A percentile compares a stretch with the other conserved stretches of the same genome.
phyloP scores from a whole-genome alignment of 2,113 vertebrate species.

The Dendrocopos noguchii region DNA sequence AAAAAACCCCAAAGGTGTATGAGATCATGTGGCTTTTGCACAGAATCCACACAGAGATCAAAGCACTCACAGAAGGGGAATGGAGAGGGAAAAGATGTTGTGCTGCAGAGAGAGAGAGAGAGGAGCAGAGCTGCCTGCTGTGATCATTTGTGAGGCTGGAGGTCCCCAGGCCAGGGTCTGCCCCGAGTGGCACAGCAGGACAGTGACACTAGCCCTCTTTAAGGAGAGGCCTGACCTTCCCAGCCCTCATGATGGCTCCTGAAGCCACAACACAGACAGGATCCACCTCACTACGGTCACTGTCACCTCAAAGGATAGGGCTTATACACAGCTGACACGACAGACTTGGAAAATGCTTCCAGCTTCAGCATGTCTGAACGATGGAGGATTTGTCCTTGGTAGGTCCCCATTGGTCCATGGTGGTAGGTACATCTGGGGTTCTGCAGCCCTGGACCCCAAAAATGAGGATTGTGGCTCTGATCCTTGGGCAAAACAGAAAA shows the following conservation, averaged over 20 bases:
- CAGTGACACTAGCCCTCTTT: background rate
- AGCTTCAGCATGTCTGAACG: background rate
- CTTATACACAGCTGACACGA: background rate
- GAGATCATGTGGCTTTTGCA: background rate
- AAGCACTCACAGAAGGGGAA: background rate
- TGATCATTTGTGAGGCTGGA: background rate
- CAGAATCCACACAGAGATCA: background rate
- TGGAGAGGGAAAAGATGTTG: background rate
- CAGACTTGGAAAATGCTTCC: background rate
- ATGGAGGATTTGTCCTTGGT: background rate
- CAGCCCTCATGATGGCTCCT: background rate
- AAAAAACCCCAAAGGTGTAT: background rate
- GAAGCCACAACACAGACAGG: background rate
- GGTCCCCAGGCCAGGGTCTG: background rate
- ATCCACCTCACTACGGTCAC: background rate
- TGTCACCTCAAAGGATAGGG: background rate
- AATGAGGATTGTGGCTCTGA: accelerated
- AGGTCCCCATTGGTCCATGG: background rate
- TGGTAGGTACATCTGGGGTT: background rate
- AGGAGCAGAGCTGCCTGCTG: background rate
- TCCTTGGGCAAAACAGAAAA: background rate
- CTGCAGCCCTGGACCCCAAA: background rate
- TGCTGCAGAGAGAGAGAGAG: background rate
- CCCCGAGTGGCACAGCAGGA: accelerated
- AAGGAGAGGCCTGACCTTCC: accelerated